phyloP scores from a whole-genome alignment of 2,113 vertebrate species.

The Nothoprocta pentlandii region DNA sequence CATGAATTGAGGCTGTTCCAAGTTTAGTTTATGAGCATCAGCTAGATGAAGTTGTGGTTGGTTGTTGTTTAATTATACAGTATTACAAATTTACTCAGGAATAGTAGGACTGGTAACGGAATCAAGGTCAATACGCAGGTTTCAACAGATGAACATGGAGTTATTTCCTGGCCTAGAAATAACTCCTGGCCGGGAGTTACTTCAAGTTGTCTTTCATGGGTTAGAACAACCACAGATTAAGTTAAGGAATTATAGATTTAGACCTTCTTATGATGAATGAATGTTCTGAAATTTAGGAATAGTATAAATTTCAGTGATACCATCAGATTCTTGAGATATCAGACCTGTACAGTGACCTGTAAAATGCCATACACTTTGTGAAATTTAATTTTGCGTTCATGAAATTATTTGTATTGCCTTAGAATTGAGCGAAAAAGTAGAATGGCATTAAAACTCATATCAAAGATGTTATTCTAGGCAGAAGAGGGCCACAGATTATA shows the following conservation, averaged over 20 bases:
- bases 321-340: background rate
- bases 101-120: background rate
- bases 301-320: background rate
- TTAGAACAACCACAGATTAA: background rate
- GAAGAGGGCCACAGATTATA: background rate
- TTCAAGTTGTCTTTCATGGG: background rate
- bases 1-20: constrained; percentile 34
- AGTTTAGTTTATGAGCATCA: constrained; percentile 32
- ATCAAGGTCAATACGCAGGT: background rate
- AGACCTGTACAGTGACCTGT: background rate
- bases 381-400: background rate
- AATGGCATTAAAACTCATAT: background rate
- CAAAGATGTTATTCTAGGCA: background rate
- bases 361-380: background rate
- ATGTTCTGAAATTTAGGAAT: background rate
- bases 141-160: background rate
- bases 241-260: background rate
- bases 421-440: background rate
- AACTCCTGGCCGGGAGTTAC: background rate
- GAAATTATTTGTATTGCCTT: background rate
- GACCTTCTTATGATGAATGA: background rate
- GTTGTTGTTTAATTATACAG: background rate
- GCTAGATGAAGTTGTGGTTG: background rate
- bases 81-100: background rate
- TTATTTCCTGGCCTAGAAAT: no score